Base-by-base conservation (phyloP, 2,888 invertebrate species). In the Mythimna pallens region DNA sequence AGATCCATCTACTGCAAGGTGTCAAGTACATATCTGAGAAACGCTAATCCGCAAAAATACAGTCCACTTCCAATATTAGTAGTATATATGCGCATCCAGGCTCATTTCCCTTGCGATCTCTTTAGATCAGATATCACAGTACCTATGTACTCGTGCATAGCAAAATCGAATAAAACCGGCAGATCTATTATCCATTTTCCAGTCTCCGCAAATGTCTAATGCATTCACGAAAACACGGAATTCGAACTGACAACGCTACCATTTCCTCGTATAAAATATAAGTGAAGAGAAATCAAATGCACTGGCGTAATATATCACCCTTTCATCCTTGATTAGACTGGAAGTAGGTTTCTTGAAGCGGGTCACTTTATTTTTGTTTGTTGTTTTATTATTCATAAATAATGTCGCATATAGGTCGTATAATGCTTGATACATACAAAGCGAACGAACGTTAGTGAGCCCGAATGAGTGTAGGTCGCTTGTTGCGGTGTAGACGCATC, bases 371-470 rank as follows among this genome's bases (percentile, higher is more conserved):
- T 71, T 71, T 71, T 74, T 57, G 36, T 55, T 50, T 36, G 10
- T 9, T 20, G 22, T 73, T 75, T 75, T 75, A 73, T 57, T 52
- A 55, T 66, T 50, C 74, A 73, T 75, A 73, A 66, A 73, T 73
- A 9, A 14, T 20, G 40, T 66, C 47, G 22, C 10, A 47, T 14
- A 25, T 50, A 14, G 22, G 22, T 73, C 54, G 9, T 50, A 25
- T 52, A 9, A 34, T 1, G 14, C 40, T 1, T 40, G 40, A 14
- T 40, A 22, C 22, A 22, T 22, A 1, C 14, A 22, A 14, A 61
- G 8, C 14, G 3, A 40, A 22, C 14, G 40, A 61, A 40, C 14
- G 12, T 10, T 12, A 7, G 12, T 1, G 12, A 40, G 20, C 58
- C 3, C 25, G 7, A 25, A 25, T 14, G 30, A 14, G 17, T 17